Conservation (phyloP, 2,888 invertebrate species). For the Aporophyla lueneburgensis region DNA sequence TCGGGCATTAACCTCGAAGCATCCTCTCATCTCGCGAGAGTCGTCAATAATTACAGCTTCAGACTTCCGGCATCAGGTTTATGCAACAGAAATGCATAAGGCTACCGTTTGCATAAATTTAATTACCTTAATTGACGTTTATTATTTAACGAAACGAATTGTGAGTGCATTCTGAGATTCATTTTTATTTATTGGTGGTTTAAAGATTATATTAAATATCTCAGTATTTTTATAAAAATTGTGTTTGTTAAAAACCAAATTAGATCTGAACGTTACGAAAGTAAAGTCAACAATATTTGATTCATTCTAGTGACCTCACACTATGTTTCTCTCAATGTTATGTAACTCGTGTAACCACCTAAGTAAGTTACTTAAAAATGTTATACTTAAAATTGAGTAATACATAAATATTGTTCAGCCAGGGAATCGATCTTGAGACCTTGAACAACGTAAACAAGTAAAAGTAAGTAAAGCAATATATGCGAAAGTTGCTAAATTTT, state of each 20-base stretch:
- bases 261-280: neutral
- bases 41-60: conserved; percentile 48
- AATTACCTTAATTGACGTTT: conserved; percentile 66
- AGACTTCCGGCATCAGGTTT: conserved; percentile 67
- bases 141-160: conserved; percentile 61
- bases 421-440: conserved; percentile 39
- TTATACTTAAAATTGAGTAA: conserved; percentile 28
- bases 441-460: conserved; percentile 52
- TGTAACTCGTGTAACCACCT: conserved; percentile 3
- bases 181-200: conserved; percentile 13
- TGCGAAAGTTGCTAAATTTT: conserved; percentile 60
- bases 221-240: neutral
- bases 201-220: neutral
- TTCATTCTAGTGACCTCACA: neutral
- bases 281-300: neutral
- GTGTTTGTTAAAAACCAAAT: conserved; percentile 17
- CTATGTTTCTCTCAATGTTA: neutral
- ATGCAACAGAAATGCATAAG: conserved; percentile 71
- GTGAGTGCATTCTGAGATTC: conserved; percentile 38
- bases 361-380: conserved; percentile 4
- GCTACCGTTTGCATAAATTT: conserved; percentile 73
- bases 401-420: neutral
- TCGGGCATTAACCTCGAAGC: conserved; percentile 23
- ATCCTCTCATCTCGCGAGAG: conserved; percentile 39
- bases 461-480: conserved; percentile 51